Evolutionary conservation across 2,797 vertebrate species (phyloP).

Genomic region (Leptoclinus maculatus): DNA sequence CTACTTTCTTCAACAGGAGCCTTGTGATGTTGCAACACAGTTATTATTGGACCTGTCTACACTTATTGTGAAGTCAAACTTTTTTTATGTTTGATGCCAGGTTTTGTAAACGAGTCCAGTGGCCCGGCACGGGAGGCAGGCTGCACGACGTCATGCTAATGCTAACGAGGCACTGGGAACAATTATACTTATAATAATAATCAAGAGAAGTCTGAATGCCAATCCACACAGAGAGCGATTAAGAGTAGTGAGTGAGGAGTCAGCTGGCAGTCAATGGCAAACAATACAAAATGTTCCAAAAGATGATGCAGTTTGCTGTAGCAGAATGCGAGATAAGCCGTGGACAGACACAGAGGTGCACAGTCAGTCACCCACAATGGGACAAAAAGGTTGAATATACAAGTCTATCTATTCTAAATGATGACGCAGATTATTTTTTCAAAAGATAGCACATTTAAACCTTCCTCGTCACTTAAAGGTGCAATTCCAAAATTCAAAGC

Average conservation of each 20-base stretch:
- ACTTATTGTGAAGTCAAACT: not conserved
- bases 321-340: not conserved
- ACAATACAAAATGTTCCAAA: not conserved
- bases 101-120: not conserved
- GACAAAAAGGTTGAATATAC: too few relatives aligned
- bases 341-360: not conserved
- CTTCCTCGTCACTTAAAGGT: too few relatives aligned
- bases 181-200: not conserved
- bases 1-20: not conserved
- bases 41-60: not conserved
- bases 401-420: too few relatives aligned
- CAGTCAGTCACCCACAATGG: not conserved
- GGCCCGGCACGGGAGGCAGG: not conserved
- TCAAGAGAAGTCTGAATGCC: not conserved
- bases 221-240: not conserved
- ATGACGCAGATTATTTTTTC: too few relatives aligned
- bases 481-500: too few relatives aligned
- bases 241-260: not conserved
- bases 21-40: not conserved
- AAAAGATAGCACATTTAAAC: too few relatives aligned
- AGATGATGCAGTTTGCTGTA: not conserved
- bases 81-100: not conserved
- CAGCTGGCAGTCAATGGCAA: not conserved
- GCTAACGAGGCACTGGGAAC: not conserved
- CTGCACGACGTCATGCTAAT: not conserved